Evolutionary conservation across 1,140 invertebrate species (phyloP), one percentile per base, ranked within the genome.

Genomic region (Nilaparvata lugens): DNA sequence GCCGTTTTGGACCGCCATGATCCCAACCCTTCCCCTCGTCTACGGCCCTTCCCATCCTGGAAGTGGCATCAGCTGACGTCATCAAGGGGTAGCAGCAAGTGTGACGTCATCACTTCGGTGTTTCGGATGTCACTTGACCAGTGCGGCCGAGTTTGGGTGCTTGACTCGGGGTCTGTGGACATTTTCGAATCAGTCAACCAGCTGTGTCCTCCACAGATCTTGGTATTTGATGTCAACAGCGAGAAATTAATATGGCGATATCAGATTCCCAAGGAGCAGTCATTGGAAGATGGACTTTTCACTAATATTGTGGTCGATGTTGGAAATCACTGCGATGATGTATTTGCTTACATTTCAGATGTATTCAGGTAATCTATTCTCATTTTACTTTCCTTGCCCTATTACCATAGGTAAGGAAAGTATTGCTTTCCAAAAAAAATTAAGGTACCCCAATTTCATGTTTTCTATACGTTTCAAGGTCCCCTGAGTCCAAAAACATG

Each of bases 361-460:
- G 88, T 89, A 0, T 90, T 87, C 83, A 78, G 87, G 19, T 88
- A 83, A n/a, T 66, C n/a, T n/a, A n/a, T n/a, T n/a, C n/a, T n/a
- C n/a, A n/a, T n/a, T n/a, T n/a, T 61, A 7, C 40, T 67, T 28
- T n/a, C n/a, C n/a, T n/a, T n/a, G n/a, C n/a, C n/a, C n/a, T n/a
- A n/a, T n/a, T n/a, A n/a, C n/a, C n/a, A n/a, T n/a, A n/a, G n/a
- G n/a, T n/a, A n/a, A n/a, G n/a, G n/a, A n/a, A n/a, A n/a, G n/a
- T n/a, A n/a, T n/a, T n/a, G n/a, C n/a, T n/a, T n/a, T n/a, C n/a
- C n/a, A n/a, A n/a, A n/a, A n/a, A n/a, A n/a, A n/a, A n/a, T n/a
- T n/a, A n/a, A n/a, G n/a, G n/a, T n/a, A n/a, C n/a, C n/a, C n/a
- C n/a, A n/a, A n/a, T n/a, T n/a, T n/a, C n/a, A n/a, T n/a, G n/a